A percentile compares a stretch with the other conserved stretches of the same genome.
Evolutionary conservation across 35 echinoderm and acorn worm species (phyloP).

Genomic region (Ophioderma brevispina): DNA sequence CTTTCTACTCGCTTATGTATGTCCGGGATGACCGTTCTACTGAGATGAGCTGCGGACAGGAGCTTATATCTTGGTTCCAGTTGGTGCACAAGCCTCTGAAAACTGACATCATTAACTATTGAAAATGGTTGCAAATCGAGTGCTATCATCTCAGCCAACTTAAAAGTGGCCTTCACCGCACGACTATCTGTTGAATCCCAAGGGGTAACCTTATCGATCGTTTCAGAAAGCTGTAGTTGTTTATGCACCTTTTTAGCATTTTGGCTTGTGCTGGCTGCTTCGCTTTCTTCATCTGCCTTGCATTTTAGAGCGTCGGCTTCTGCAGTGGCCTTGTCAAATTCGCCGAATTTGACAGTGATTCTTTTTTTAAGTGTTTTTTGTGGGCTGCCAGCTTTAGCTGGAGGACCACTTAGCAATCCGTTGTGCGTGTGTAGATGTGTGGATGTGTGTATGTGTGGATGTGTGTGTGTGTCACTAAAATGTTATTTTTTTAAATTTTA

Average conservation of each 20-base stretch:
- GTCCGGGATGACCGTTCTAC: neutral
- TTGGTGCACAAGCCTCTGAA: neutral
- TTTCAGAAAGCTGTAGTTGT: neutral
- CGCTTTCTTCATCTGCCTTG: neutral
- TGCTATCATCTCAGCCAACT: neutral
- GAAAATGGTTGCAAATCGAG: neutral
- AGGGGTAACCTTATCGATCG: neutral
- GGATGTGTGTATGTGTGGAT: no score
- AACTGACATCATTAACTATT: neutral
- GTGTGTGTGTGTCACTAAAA: no score
- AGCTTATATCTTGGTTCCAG: conserved; percentile 10
- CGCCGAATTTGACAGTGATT: neutral
- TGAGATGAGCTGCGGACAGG: neutral
- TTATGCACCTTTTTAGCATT: neutral
- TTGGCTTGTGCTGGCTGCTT: neutral
- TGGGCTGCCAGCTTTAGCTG: no score
- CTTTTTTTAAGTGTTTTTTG: neutral
- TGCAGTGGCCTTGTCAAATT: no score
- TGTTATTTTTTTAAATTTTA: neutral
- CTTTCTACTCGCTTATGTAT: neutral
- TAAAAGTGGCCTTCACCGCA: neutral
- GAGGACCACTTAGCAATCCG: no score
- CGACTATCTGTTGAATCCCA: neutral
- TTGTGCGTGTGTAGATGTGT: no score
- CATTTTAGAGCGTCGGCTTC: neutral